Evolutionary conservation across 2,888 invertebrate species (phyloP).

Genomic region (Hipparchia sbordonii): DNA sequence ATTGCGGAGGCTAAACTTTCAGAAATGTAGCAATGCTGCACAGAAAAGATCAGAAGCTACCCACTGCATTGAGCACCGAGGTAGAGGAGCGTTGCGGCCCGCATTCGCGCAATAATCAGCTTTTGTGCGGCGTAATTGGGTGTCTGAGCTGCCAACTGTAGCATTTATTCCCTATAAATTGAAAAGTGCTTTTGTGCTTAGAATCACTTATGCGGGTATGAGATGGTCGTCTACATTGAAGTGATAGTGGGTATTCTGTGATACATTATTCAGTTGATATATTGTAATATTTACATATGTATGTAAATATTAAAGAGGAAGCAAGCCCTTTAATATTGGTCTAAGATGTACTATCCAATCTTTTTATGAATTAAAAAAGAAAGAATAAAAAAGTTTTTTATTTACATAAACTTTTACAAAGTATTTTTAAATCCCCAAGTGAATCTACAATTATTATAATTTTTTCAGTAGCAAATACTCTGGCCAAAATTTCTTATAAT

Average conservation of each 20-base stretch:
- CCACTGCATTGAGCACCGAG: slow-evolving; percentile 1
- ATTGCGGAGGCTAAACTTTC: slow-evolving; percentile 1
- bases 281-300: too few relatives aligned
- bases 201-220: slow-evolving; percentile 67
- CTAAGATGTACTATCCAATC: too few relatives aligned
- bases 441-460: too few relatives aligned
- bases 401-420: too few relatives aligned
- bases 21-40: slow-evolving; percentile 39
- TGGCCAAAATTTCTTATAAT: too few relatives aligned
- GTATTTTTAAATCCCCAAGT: too few relatives aligned
- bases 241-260: background rate
- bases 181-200: slow-evolving; percentile 78
- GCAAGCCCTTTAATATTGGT: too few relatives aligned
- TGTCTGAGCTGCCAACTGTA: slow-evolving; percentile 81
- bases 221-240: slow-evolving; percentile 10
- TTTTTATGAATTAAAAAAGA: too few relatives aligned
- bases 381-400: too few relatives aligned
- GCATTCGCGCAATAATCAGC: slow-evolving; percentile 78
- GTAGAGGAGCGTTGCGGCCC: slow-evolving; percentile 45
- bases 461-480: too few relatives aligned
- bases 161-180: slow-evolving; percentile 82
- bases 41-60: slow-evolving; percentile 43
- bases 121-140: slow-evolving; percentile 82
- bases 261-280: too few relatives aligned
- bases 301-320: too few relatives aligned